Conservation (phyloP, 1,140 invertebrate genomes). For the Battus philenor region DNA sequence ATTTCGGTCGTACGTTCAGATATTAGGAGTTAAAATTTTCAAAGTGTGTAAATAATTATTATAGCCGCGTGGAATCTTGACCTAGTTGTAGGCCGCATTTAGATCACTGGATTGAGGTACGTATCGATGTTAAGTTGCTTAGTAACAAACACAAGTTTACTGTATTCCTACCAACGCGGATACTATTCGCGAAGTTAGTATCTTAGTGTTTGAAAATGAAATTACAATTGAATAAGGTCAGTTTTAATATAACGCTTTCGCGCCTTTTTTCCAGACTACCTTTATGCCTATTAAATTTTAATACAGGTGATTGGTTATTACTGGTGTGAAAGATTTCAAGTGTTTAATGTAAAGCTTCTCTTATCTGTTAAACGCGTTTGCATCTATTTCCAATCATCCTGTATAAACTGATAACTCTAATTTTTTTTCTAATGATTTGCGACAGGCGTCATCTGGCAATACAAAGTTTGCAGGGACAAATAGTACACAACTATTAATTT, state of each 20-base stretch:
- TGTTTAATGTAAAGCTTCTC: too few species aligned
- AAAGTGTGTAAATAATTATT: slow-evolving; percentile 34
- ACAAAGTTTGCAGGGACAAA: too few species aligned
- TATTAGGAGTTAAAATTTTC: slow-evolving; percentile 22
- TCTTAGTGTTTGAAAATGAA: slow-evolving; percentile 7
- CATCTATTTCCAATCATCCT: too few species aligned
- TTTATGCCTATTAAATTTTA: too few species aligned
- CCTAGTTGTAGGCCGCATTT: slow-evolving; percentile 33
- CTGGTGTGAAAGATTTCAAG: too few species aligned
- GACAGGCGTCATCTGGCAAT: too few species aligned
- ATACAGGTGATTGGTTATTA: too few species aligned
- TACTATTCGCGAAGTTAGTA: too few species aligned
- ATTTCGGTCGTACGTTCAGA: slow-evolving; percentile 30
- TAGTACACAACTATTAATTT: too few species aligned
- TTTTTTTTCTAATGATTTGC: too few species aligned
- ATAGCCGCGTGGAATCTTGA: slow-evolving; percentile 39
- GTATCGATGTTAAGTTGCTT: slow-evolving; percentile 19
- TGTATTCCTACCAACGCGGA: background rate
- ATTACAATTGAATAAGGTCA: slow-evolving; percentile 33
- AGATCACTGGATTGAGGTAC: slow-evolving; percentile 11
- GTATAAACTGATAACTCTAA: too few species aligned
- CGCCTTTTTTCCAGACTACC: background rate
- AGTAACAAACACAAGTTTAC: slow-evolving; percentile 15
- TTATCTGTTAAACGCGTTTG: too few species aligned
- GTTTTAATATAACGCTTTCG: slow-evolving; percentile 21